Conservation (phyloP, 64 coral and sea anemone species). For the Catalaphyllia jardinei region DNA sequence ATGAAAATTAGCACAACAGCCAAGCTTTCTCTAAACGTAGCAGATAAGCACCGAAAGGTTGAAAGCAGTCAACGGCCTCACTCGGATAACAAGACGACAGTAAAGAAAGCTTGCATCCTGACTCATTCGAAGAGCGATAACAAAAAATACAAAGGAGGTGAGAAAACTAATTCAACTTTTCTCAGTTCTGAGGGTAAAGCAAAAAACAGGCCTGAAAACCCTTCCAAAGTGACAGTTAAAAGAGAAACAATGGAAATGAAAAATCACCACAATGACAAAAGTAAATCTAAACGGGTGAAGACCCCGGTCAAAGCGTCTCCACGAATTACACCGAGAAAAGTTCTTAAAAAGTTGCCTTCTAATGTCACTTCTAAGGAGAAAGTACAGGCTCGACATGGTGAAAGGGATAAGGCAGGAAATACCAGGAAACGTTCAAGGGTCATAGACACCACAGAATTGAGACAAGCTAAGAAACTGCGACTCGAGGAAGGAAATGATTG, state of each 20-base stretch:
- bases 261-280: not conserved
- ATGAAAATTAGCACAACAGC: not conserved
- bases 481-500: not conserved
- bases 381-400: not conserved
- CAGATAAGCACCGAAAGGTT: not conserved
- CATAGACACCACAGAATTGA: not conserved
- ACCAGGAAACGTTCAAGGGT: constrained; percentile 1
- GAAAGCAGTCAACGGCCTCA: not conserved
- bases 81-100: not conserved
- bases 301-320: not conserved
- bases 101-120: not conserved
- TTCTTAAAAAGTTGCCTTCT: not conserved
- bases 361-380: not conserved
- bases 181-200: not conserved
- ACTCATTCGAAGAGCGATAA: not conserved
- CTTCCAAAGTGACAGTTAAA: not conserved
- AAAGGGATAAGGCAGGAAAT: not conserved
- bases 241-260: not conserved
- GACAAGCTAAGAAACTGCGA: constrained; percentile 10
- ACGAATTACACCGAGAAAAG: not conserved
- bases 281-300: not conserved
- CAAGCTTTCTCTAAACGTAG: not conserved
- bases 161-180: not conserved
- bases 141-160: not conserved
- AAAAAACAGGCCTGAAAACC: not conserved